These are phyloP conservation scores for Anableps anableps DNA, from an alignment of 2,797 vertebrate genomes.

Conservation along the genomic window DNA sequence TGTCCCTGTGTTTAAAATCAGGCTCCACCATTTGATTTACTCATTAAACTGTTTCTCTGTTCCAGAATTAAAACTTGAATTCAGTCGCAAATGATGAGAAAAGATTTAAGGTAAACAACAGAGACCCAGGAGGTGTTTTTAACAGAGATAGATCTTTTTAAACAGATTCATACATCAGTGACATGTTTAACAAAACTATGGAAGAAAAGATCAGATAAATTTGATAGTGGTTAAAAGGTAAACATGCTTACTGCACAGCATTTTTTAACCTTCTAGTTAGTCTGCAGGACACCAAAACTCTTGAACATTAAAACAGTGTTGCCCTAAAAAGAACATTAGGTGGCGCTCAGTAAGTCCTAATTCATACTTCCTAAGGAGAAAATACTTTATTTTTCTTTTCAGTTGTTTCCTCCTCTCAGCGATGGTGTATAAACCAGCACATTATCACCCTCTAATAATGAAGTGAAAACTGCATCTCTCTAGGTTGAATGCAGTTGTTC, in stretches of 20 bases:
- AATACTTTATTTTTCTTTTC: not conserved
- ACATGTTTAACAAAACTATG: too few species aligned
- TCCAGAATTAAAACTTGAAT: too few species aligned
- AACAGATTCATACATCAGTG: too few species aligned
- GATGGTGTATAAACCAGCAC: not conserved
- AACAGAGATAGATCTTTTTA: too few species aligned
- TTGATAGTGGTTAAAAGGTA: not conserved
- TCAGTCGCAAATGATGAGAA: not conserved
- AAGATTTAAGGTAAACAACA: not conserved
- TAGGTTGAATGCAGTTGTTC: not conserved
- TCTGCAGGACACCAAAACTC: not conserved
- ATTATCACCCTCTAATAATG: not conserved
- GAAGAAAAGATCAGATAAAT: not conserved
- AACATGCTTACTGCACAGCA: not conserved
- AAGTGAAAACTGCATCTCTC: not conserved
- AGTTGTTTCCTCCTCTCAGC: not conserved
- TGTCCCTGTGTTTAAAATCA: not conserved
- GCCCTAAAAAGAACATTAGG: too few species aligned
- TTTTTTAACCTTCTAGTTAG: not conserved
- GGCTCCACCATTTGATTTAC: not conserved
- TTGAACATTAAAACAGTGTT: too few species aligned
- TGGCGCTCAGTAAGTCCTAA: too few species aligned
- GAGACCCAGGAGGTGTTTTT: not conserved
- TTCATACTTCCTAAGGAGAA: not conserved
- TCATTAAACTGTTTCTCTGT: not conserved